Base-by-base conservation (phyloP, 1,140 invertebrate species). In the Lasaia peninsularis region DNA sequence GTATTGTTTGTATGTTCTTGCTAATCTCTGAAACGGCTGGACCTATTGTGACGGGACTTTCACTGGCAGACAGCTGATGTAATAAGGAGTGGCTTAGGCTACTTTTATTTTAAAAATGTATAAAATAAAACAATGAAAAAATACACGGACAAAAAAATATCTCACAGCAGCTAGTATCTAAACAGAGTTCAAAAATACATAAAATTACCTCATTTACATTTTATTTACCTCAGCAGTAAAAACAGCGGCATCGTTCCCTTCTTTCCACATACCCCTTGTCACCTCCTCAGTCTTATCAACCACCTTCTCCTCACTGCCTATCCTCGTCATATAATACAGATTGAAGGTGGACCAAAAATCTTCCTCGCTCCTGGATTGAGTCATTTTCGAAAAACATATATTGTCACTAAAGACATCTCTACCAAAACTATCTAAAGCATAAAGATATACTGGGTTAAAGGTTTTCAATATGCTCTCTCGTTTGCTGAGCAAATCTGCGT, bases 361-460 rank as follows among this genome's bases (percentile, higher is more conserved):
- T n/a, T 86, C 82, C 31, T 83, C 81, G 52, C 71, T 74, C 14
- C 55, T 64, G 0, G 74, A 63, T 2, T 44, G 49, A 0, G 50
- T 60, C 58, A 76, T 67, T 48, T 59, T 69, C 8, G 61, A 56
- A 37, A 55, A 31, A 49, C 56, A 65, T 10, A 83, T 67, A 35
- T 71, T 77, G 24, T 86, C 82, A 66, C 62, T 77, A 52, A 88
- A 88, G 14, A 87, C 65, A 60, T 76, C 79, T 52, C 63, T 74
- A 1, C 80, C 78, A 55, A 73, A 83, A 52, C 78, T 80, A 44
- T 89, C 86, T 12, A 89, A 33, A 1, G 77, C 84, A 54, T 84
- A 89, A 0, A 90, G n/a, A 24, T 85, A 87, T 28, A 90, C 73
- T 0, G 86, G 83, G 9, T 71, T 80, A 16, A 80, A 76, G n/a